A percentile compares a stretch with the other conserved stretches of the same genome.
Conservation (phyloP, 2,113 vertebrate species). For the Oreotrochilus melanogaster region DNA sequence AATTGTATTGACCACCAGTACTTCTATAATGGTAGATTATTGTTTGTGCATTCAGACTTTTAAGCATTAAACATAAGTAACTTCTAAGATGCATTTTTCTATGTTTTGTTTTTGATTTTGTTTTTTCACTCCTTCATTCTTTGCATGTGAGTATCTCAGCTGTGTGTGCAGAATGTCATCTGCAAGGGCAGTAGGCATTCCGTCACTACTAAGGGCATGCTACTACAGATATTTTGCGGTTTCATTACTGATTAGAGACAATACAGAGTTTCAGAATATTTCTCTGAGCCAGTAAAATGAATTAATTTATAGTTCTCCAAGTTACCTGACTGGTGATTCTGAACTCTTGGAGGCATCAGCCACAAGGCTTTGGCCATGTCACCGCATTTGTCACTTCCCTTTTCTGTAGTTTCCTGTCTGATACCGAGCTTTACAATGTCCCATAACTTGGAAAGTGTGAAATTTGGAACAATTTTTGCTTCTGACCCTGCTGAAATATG, state of each 20-base stretch:
- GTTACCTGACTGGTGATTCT: background rate
- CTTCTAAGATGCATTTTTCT: conserved; percentile 78
- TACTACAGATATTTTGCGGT: accelerated
- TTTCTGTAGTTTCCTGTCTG: background rate
- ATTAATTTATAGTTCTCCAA: background rate
- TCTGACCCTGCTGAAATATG: background rate
- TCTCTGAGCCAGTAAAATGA: background rate
- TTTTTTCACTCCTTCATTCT: background rate
- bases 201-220: background rate
- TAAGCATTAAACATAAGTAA: conserved; percentile 88
- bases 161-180: background rate
- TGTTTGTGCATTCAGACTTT: conserved; percentile 90
- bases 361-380: accelerated
- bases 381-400: accelerated
- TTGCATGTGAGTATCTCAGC: background rate
- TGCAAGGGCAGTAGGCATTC: background rate
- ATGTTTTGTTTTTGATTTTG: conserved; percentile 23
- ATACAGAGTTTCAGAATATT: background rate
- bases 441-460: background rate
- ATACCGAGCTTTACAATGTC: background rate
- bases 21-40: conserved; percentile 86
- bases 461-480: accelerated
- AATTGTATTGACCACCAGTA: conserved; percentile 86
- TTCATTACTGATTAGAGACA: background rate
- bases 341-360: background rate